phyloP scores from a whole-genome alignment of 1,140 invertebrate genomes.

The Andricus grossulariae region DNA sequence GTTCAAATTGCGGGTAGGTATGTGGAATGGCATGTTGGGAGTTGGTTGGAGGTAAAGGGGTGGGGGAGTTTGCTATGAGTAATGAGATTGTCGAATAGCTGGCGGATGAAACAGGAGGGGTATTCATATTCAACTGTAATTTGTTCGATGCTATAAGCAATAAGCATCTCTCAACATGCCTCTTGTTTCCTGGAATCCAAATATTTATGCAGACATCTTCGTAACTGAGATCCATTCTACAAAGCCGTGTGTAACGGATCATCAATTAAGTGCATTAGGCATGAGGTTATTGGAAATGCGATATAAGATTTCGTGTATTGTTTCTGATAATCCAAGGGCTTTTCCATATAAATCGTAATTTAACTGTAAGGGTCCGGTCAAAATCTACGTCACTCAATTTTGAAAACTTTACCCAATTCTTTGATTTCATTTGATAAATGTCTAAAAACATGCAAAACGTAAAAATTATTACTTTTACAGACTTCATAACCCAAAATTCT shows the following conservation, averaged over 20 bases:
- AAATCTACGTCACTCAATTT: no score
- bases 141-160: slow-evolving; percentile 1
- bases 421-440: no score
- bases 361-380: no score
- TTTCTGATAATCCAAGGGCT: no score
- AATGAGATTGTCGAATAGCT: slow-evolving; percentile 5
- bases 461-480: no score
- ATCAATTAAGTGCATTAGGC: no score
- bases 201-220: not conserved
- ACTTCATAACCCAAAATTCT: no score
- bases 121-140: slow-evolving; percentile 24
- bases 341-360: no score
- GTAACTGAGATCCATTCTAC: not conserved
- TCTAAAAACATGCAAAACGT: no score
- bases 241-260: not conserved
- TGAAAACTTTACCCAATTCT: no score
- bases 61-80: slow-evolving; percentile 15
- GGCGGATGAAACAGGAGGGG: slow-evolving; percentile 2
- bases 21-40: slow-evolving; percentile 26
- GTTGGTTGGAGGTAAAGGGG: not conserved
- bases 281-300: no score
- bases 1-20: slow-evolving; percentile 16
- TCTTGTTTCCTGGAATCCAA: slow-evolving; percentile 15
- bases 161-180: slow-evolving; percentile 1
- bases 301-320: not conserved